Conservation (phyloP, 2,888 invertebrate genomes). For the Agrypnus murinus region DNA sequence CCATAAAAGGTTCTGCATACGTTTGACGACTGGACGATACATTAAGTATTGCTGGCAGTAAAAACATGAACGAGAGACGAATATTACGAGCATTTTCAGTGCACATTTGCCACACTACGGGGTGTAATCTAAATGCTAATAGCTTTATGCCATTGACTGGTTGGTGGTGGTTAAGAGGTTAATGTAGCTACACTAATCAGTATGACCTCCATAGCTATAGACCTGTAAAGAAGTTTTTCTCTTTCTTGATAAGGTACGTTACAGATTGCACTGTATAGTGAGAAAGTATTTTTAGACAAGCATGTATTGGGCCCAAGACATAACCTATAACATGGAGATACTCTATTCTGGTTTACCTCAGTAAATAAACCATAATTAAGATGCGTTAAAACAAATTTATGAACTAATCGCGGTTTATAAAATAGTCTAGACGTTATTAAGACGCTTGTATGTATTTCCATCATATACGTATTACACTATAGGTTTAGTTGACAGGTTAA, state of each 20-base stretch:
- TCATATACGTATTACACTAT: slow-evolving; percentile 6
- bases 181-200: slow-evolving; percentile 68
- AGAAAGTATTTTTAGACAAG: no score
- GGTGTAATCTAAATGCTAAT: slow-evolving; percentile 72
- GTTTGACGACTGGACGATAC: slow-evolving; percentile 62
- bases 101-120: slow-evolving; percentile 66
- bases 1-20: slow-evolving; percentile 62
- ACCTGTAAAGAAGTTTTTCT: no score
- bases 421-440: neutral
- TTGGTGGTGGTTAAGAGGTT: slow-evolving; percentile 68
- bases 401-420: neutral
- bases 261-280: no score
- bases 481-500: slow-evolving; percentile 17
- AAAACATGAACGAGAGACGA: slow-evolving; percentile 64
- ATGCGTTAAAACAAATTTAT: no score
- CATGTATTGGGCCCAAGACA: no score
- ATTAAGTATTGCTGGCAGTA: slow-evolving; percentile 60
- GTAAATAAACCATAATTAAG: no score
- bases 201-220: slow-evolving; percentile 46
- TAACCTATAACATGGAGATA: no score
- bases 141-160: slow-evolving; percentile 63
- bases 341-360: no score
- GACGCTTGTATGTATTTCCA: slow-evolving; percentile 8
- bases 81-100: slow-evolving; percentile 63
- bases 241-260: no score